Conservation (phyloP, 2,113 vertebrate genomes). For the Azemiops feae region DNA sequence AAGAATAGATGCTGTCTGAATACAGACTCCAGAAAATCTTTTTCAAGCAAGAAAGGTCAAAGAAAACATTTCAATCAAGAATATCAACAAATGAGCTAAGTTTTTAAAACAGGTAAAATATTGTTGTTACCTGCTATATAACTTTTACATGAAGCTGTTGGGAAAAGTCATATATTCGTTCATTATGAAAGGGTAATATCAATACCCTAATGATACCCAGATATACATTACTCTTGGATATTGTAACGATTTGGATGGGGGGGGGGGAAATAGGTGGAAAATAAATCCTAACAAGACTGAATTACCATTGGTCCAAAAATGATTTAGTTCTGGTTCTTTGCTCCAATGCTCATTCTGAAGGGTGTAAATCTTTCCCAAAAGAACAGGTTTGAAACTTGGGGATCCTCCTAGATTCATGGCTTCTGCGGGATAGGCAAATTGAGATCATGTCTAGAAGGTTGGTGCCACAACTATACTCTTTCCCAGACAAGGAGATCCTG, state of each 20-base stretch:
- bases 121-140: neutral
- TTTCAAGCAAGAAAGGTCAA: neutral
- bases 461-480: neutral
- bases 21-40: neutral
- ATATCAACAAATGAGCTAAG: neutral
- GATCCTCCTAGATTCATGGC: neutral
- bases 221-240: neutral
- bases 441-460: neutral
- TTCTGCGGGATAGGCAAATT: neutral
- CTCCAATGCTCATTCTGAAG: neutral
- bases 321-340: neutral
- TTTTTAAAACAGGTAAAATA: neutral
- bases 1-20: neutral
- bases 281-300: neutral
- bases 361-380: neutral
- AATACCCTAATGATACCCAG: neutral
- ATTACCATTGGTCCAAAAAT: neutral
- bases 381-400: neutral
- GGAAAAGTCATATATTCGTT: neutral
- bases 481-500: neutral
- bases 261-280: neutral
- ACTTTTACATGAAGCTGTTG: neutral
- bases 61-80: neutral
- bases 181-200: neutral
- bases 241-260: neutral